Conservation (phyloP, 2,888 invertebrate species). For the Oscheius sp. region DNA sequence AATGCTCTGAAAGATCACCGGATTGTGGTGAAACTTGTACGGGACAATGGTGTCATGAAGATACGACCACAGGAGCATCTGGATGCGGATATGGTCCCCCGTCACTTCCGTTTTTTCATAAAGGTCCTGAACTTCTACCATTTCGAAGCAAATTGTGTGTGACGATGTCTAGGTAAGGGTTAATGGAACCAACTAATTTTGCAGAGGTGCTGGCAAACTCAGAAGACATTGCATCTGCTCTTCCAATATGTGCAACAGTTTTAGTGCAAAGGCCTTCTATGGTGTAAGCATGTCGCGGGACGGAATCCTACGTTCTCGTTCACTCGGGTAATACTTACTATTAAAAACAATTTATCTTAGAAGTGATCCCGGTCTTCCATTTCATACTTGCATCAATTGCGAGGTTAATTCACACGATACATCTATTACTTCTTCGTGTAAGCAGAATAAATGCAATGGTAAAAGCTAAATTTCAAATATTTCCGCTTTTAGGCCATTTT, state of each 20-base stretch:
- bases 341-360: slow-evolving; percentile 1
- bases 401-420: slow-evolving; percentile 64
- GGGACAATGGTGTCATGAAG: slow-evolving; percentile 67
- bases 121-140: slow-evolving; percentile 61
- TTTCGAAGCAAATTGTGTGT: slow-evolving; percentile 62
- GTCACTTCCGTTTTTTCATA: slow-evolving; percentile 65
- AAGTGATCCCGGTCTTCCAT: slow-evolving; percentile 9
- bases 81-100: slow-evolving; percentile 69
- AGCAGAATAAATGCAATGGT: slow-evolving; percentile 61
- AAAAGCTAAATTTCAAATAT: neutral
- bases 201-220: slow-evolving; percentile 53
- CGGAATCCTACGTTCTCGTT: slow-evolving; percentile 39
- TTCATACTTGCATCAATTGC: slow-evolving; percentile 61
- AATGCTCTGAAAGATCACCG: slow-evolving; percentile 64
- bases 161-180: slow-evolving; percentile 58
- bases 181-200: slow-evolving; percentile 20
- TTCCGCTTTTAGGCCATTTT: slow-evolving; percentile 53
- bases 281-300: slow-evolving; percentile 30
- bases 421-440: slow-evolving; percentile 61
- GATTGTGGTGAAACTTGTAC: slow-evolving; percentile 64
- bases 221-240: slow-evolving; percentile 66
- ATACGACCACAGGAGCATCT: slow-evolving; percentile 59
- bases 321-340: slow-evolving; percentile 39
- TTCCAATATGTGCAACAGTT: slow-evolving; percentile 49
- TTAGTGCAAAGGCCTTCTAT: slow-evolving; percentile 5